phyloP scores from a whole-genome alignment of 2,888 invertebrate species.

The Unio delphinus region DNA sequence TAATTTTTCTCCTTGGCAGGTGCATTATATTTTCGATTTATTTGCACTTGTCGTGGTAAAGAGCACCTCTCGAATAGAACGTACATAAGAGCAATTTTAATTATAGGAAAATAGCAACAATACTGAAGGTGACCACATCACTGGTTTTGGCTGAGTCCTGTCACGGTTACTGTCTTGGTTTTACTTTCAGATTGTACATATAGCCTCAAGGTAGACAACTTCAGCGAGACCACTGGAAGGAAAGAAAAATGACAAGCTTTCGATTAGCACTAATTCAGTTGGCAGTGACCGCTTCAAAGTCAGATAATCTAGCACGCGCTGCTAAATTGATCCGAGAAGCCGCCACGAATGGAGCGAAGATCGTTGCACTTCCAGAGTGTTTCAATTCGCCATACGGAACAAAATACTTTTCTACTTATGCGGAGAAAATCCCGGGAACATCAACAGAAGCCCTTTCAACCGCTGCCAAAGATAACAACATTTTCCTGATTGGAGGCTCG shows the following conservation, averaged over 20 bases:
- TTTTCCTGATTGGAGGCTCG: slow-evolving; percentile 91
- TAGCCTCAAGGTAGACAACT: too few species aligned
- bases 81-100: too few species aligned
- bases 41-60: too few species aligned
- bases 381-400: slow-evolving; percentile 94
- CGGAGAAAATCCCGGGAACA: slow-evolving; percentile 88
- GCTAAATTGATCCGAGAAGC: slow-evolving; percentile 81
- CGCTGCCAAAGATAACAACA: slow-evolving; percentile 82
- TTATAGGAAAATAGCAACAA: too few species aligned
- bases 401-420: slow-evolving; percentile 84
- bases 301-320: slow-evolving; percentile 83
- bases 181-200: too few species aligned
- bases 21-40: too few species aligned
- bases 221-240: too few species aligned
- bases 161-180: too few species aligned
- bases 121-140: too few species aligned
- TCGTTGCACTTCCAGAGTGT: slow-evolving; percentile 87
- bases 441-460: slow-evolving; percentile 82
- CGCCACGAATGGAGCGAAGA: slow-evolving; percentile 76
- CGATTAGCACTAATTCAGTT: slow-evolving; percentile 88
- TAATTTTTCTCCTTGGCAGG: too few species aligned
- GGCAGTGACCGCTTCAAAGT: slow-evolving; percentile 82
- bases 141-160: too few species aligned
- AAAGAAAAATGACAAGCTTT: slow-evolving; percentile 63
- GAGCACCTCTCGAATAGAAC: too few species aligned